These are phyloP conservation scores for Podarcis cretensis DNA, from an alignment of 2,113 vertebrate genomes.

Conservation along the genomic window DNA sequence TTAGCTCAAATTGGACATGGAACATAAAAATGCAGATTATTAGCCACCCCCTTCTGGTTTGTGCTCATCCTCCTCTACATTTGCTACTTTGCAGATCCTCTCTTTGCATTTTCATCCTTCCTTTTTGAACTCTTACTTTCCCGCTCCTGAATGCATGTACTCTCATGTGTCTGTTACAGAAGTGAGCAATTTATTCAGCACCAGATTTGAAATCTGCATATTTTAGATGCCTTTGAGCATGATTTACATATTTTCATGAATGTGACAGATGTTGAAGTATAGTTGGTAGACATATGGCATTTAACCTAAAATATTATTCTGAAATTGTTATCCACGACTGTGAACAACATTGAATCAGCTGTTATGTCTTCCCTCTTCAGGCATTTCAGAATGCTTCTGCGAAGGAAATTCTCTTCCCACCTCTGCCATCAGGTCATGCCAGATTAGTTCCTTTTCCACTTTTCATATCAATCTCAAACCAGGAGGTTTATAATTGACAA, in stretches of 20 bases:
- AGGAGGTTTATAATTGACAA: not conserved
- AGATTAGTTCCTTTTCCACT: not conserved
- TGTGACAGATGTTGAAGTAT: conserved; percentile 1
- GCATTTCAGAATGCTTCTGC: not conserved
- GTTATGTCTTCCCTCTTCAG: not conserved
- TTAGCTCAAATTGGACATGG: not conserved
- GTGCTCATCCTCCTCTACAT: not conserved
- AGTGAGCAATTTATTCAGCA: not conserved
- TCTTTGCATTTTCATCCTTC: not conserved
- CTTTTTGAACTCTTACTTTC: not conserved
- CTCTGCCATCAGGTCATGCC: not conserved
- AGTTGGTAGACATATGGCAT: conserved; percentile 14
- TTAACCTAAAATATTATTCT: conserved; percentile 34
- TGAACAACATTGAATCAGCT: conserved; percentile 21
- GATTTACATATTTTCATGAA: conserved; percentile 31
- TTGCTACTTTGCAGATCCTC: not conserved
- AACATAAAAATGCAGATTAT: not conserved
- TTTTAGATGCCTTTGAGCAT: conserved; percentile 14
- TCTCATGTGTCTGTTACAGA: not conserved
- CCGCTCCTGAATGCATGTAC: not conserved
- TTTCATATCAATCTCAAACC: not conserved
- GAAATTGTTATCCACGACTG: not conserved
- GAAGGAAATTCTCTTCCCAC: not conserved
- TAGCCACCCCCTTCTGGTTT: not conserved
- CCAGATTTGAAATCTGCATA: conserved; percentile 17